Base-by-base conservation (phyloP, 1,140 invertebrate species). In the Drosophila ironensis region DNA sequence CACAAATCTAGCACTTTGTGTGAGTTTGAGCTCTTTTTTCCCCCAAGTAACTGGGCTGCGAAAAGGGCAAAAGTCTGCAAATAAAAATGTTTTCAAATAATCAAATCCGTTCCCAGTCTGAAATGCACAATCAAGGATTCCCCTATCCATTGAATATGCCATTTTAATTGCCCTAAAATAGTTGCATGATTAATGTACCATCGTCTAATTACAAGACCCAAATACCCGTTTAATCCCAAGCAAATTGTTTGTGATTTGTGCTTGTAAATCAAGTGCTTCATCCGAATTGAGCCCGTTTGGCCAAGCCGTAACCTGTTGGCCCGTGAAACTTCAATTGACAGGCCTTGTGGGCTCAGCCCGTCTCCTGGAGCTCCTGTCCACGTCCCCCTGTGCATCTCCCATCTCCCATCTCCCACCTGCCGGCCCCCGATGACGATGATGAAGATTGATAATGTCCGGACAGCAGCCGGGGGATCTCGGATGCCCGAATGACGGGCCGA, bases 401-500 rank as follows among this genome's bases (percentile, higher is more conserved):
- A n/a, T n/a, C n/a, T n/a, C n/a, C n/a, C n/a, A n/a, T n/a, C 14
- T 17, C 24, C 60, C 41, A 48, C 42, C 51, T 24, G 51, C 9
- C 12, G 20, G 38, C 8, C 25, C n/a, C 0, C 30, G 4, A n/a
- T n/a, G n/a, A 5, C 11, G 52, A 37, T 64, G 60, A 64, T 64
- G 60, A 64, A 63, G 60, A 64, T 64, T 64, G 60, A 64, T 64
- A 64, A 63, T 64, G 60, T 48, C 57, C 41, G 54, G 40, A 47
- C 28, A 47, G 30, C 28, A 20, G 51, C 25, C 14, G 14, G 35
- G 5, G 1, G 33, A 53, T 9, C 28, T 11, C 54, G 35, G 33
- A 27, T 27, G 24, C 25, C 20, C 20, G 8, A 16, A 37, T 14
- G 14, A 14, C 14, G 12, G 7, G 41, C 9, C 25, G 33, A 37